A percentile compares a stretch with the other conserved stretches of the same genome.
Conservation (phyloP, 2,888 invertebrate genomes). For the Serripes groenlandicus region DNA sequence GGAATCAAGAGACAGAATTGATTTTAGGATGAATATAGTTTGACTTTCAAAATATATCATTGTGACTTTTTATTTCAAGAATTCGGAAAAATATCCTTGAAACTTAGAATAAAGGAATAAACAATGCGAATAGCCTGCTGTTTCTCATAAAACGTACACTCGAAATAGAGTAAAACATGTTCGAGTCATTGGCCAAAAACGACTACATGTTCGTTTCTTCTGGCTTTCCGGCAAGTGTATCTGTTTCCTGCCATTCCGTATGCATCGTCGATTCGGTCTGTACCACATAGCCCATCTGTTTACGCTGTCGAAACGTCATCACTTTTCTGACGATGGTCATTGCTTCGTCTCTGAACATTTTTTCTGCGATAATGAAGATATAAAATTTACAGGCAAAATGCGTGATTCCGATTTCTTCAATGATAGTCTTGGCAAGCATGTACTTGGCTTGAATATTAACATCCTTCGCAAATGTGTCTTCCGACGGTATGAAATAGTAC, state of each 20-base stretch:
- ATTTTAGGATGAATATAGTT: too few relatives aligned
- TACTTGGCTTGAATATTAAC: constrained; percentile 77
- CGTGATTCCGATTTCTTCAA: constrained; percentile 83
- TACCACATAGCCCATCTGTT: constrained; percentile 43
- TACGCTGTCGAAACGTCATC: constrained; percentile 12
- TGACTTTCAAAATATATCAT: too few relatives aligned
- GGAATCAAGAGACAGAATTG: too few relatives aligned
- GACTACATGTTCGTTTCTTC: constrained; percentile 58
- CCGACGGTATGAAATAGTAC: constrained; percentile 75
- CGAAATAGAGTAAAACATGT: too few relatives aligned
- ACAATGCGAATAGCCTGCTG: too few relatives aligned
- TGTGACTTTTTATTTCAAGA: too few relatives aligned
- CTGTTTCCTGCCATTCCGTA: constrained; percentile 55
- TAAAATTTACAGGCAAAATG: constrained; percentile 86
- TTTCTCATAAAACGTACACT: too few relatives aligned
- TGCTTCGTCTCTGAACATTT: constrained; percentile 82
- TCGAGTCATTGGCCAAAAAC: too few relatives aligned
- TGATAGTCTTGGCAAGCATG: constrained; percentile 74
- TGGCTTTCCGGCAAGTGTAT: constrained; percentile 29
- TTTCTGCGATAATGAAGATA: constrained; percentile 84
- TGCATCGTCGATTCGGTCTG: constrained; percentile 52
- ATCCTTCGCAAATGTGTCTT: constrained; percentile 70
- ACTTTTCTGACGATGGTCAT: constrained; percentile 33
- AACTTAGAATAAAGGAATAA: too few relatives aligned
- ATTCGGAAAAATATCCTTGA: too few relatives aligned